Percentiles rank a stretch among this genome's conserved stretches.
Conservation (phyloP, 2,113 vertebrate species). For the Prionailurus viverrinus region DNA sequence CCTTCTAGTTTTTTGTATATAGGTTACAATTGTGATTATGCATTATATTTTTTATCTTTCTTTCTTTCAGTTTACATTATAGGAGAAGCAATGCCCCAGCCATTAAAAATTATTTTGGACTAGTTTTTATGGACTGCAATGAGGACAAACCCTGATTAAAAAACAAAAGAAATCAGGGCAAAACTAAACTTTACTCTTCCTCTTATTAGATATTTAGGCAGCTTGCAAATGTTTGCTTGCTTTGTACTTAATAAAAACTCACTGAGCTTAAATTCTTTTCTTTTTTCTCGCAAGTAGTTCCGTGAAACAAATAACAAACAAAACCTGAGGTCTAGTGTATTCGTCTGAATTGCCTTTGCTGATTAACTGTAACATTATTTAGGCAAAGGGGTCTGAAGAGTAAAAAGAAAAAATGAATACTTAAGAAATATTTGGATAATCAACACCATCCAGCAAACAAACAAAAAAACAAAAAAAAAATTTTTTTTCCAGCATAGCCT, state of each 20-base stretch:
- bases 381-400: neutral
- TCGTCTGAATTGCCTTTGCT: neutral
- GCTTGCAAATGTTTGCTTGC: neutral
- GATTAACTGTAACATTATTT: slow-evolving; percentile 4
- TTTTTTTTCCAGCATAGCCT: neutral
- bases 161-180: slow-evolving; percentile 52
- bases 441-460: slow-evolving; percentile 12
- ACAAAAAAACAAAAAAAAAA: neutral
- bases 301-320: slow-evolving; percentile 16
- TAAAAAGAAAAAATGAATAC: neutral
- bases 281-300: neutral
- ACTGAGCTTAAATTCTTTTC: neutral
- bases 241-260: slow-evolving; percentile 41
- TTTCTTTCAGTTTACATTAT: neutral
- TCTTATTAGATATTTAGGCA: neutral
- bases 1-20: slow-evolving; percentile 10
- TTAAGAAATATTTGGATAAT: slow-evolving; percentile 24
- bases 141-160: neutral
- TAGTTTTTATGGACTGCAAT: neutral
- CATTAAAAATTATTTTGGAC: slow-evolving; percentile 66
- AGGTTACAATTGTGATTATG: neutral
- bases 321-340: neutral
- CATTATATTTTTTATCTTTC: neutral
- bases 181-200: neutral
- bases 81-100: neutral